A percentile compares a stretch with the other conserved stretches of the same genome.
Conservation (phyloP, 2,797 vertebrate species). For the Enteromius afrohamiltoni region DNA sequence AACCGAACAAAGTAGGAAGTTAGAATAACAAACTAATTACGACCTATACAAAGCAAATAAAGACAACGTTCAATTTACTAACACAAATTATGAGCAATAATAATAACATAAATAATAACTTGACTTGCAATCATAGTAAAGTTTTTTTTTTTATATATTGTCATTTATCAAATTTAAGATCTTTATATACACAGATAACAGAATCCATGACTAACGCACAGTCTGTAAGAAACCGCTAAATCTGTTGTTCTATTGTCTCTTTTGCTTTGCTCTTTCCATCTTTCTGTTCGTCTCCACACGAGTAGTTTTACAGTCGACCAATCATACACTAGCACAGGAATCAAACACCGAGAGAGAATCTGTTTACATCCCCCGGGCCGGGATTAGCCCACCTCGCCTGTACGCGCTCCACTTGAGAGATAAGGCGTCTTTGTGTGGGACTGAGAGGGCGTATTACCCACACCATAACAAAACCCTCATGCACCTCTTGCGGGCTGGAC, state of each 20-base stretch:
- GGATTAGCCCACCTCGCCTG: constrained; percentile 35
- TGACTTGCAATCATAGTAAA: background rate
- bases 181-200: background rate
- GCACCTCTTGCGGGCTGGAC: background rate
- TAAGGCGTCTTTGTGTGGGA: constrained; percentile 48
- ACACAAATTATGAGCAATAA: background rate
- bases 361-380: constrained; percentile 26
- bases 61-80: no score
- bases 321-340: background rate
- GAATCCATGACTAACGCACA: background rate
- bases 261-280: background rate
- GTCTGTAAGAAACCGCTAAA: background rate
- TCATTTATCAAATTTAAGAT: background rate
- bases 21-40: background rate
- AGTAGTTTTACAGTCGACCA: background rate
- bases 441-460: constrained; percentile 34
- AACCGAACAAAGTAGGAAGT: background rate
- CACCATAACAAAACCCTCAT: constrained; percentile 55
- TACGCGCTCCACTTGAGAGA: constrained; percentile 38
- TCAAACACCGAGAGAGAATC: constrained; percentile 36
- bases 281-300: background rate
- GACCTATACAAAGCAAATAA: background rate
- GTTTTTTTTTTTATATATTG: no score
- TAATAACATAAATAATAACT: background rate
- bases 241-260: background rate